phyloP scores from a whole-genome alignment of 2,113 vertebrate genomes.

The Boulengeromyrus knoepffleri region DNA sequence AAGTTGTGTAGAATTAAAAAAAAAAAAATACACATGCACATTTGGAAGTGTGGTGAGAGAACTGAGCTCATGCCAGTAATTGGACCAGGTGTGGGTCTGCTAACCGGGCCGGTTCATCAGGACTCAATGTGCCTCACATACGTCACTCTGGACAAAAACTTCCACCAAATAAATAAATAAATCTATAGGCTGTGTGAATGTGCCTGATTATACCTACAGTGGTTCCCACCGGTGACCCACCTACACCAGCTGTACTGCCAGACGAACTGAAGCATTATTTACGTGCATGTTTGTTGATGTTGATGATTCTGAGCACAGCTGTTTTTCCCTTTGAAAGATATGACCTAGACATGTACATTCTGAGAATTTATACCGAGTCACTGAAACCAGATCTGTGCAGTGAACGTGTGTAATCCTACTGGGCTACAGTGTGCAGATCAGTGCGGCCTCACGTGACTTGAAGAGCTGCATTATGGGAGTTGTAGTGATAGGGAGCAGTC shows the following conservation, averaged over 20 bases:
- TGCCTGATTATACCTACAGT: background rate
- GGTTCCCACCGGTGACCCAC: background rate
- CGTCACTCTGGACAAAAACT: background rate
- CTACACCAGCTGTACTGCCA: background rate
- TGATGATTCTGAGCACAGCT: background rate
- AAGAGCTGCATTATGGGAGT: background rate
- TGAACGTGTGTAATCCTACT: background rate
- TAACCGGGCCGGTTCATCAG: background rate
- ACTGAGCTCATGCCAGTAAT: background rate
- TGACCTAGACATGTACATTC: background rate
- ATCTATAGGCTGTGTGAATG: background rate
- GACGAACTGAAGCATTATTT: background rate
- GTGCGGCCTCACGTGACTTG: background rate
- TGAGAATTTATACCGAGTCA: background rate
- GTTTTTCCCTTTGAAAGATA: background rate
- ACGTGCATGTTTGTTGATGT: background rate
- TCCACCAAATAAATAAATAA: background rate
- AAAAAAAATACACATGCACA: background rate
- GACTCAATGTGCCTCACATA: background rate
- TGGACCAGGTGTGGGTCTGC: background rate
- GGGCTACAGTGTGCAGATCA: background rate
- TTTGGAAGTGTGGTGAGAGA: background rate
- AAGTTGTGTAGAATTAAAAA: background rate
- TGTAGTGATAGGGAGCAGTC: background rate
- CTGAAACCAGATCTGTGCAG: background rate